Evolutionary conservation across 1,140 invertebrate species (phyloP).

Genomic region (Rhyzopertha dominica): DNA sequence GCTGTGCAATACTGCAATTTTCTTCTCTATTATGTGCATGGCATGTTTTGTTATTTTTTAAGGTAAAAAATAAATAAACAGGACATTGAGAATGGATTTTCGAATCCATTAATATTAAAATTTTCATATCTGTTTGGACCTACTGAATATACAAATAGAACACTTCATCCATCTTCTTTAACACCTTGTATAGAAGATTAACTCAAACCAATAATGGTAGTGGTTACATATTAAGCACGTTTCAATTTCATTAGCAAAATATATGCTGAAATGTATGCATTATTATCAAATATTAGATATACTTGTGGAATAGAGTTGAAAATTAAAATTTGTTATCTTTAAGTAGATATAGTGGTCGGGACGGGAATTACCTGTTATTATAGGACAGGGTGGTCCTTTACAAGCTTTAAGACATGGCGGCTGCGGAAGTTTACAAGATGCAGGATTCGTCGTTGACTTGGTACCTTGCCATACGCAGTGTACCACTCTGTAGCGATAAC

Average conservation of each 20-base stretch:
- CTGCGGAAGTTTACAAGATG: slow-evolving; percentile 66
- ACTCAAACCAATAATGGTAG: background rate
- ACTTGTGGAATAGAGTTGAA: background rate
- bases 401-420: slow-evolving; percentile 74
- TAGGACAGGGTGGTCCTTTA: slow-evolving; percentile 59
- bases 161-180: too few species aligned
- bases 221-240: background rate
- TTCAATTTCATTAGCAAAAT: background rate
- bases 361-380: slow-evolving; percentile 21
- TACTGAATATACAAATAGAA: too few species aligned
- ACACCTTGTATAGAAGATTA: background rate
- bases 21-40: too few species aligned
- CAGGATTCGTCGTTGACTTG: slow-evolving; percentile 73
- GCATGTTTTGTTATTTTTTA: too few species aligned
- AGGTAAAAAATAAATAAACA: too few species aligned
- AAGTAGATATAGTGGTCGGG: slow-evolving; percentile 1
- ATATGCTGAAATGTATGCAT: background rate
- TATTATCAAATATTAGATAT: background rate
- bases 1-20: too few species aligned
- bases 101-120: too few species aligned
- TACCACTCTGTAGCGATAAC: slow-evolving; percentile 75
- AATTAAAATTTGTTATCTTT: background rate
- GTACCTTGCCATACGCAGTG: slow-evolving; percentile 85
- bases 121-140: too few species aligned
- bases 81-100: too few species aligned